phyloP scores from a whole-genome alignment of 2,888 invertebrate genomes.

The Acheta domesticus region DNA sequence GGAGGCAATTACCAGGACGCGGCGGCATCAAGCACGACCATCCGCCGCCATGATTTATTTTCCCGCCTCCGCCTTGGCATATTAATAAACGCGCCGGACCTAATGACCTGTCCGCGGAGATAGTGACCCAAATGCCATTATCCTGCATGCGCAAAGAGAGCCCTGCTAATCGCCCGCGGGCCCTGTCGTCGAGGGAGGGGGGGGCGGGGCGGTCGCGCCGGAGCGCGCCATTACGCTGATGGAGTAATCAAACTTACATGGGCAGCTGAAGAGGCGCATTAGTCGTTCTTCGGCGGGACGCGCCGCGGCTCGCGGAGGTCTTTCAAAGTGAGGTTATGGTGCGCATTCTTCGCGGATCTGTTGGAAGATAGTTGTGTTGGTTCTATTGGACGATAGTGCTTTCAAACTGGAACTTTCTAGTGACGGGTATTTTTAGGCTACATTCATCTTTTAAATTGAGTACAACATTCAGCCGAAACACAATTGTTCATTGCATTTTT shows the following conservation, averaged over 20 bases:
- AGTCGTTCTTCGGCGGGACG: not conserved
- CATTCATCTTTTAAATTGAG: too few species aligned
- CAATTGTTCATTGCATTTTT: too few species aligned
- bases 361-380: too few species aligned
- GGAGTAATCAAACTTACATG: slow-evolving; percentile 9
- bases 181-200: not conserved
- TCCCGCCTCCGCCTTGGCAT: not conserved
- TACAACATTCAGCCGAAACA: too few species aligned
- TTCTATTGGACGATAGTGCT: too few species aligned
- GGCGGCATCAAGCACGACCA: not conserved
- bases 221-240: not conserved
- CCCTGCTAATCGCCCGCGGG: not conserved
- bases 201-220: too few species aligned
- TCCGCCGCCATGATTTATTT: not conserved
- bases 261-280: not conserved
- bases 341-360: too few species aligned
- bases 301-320: too few species aligned
- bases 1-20: too few species aligned
- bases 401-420: too few species aligned
- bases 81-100: not conserved
- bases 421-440: too few species aligned
- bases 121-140: slow-evolving; percentile 10
- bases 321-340: too few species aligned
- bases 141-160: not conserved
- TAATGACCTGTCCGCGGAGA: not conserved